Evolutionary conservation across 2,797 vertebrate species (phyloP).

Genomic region (Molothrus aeneus): DNA sequence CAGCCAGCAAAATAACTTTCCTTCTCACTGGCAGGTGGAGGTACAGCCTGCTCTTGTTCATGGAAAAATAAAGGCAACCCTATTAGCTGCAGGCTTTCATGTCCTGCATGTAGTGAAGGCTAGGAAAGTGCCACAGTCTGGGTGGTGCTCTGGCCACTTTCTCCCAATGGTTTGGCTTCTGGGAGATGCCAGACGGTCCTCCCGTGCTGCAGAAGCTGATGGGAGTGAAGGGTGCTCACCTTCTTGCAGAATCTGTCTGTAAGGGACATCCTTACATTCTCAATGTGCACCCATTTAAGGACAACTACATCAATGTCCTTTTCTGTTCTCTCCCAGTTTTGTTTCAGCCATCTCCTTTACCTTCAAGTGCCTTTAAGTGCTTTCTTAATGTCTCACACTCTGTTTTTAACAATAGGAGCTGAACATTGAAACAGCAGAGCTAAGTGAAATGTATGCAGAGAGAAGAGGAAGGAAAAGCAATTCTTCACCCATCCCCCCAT

Average conservation of each 20-base stretch:
- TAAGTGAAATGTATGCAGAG: neutral
- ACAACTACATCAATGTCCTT: neutral
- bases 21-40: neutral
- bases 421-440: neutral
- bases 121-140: neutral
- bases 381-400: neutral
- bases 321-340: neutral
- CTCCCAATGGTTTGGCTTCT: neutral
- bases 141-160: neutral
- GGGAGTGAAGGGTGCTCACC: neutral
- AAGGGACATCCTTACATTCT: neutral
- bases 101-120: neutral
- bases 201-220: neutral
- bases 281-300: neutral
- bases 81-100: neutral
- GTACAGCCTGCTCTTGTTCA: neutral
- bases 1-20: neutral
- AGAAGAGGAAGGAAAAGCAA: slow-evolving; percentile 44
- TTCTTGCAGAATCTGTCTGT: neutral
- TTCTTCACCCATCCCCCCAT: slow-evolving; percentile 6
- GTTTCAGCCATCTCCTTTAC: neutral
- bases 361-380: neutral
- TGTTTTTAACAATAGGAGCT: slow-evolving; percentile 12
- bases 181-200: neutral
- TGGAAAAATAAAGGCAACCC: neutral